Base-by-base conservation (phyloP, 2,113 vertebrate species). In the Ptilorrhoa leucosticta region DNA sequence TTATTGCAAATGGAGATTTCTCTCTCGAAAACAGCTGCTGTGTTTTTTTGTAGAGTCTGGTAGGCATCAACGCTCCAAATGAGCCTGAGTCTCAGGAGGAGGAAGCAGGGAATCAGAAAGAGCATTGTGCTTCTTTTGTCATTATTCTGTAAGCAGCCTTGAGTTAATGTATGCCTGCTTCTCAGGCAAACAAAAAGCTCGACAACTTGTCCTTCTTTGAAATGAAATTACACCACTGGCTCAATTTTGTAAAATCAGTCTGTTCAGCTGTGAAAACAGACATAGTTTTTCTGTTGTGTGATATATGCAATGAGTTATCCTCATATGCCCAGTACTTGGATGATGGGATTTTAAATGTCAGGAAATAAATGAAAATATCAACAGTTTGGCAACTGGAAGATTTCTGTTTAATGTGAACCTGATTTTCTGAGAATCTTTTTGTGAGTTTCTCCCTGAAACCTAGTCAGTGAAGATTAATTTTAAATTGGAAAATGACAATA, bases 281-380 rank as follows among this genome's bases (percentile, higher is more conserved):
- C 87, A 54, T 66, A 51, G 10, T 78, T 78, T 88, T 86, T 80
- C 75, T 94, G 75, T 91, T 95, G 66, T 95, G 78, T 58, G 84
- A 94, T 94, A 71, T 75, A 88, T 79, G 85, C 83, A 86, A 84
- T 73, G 90, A 93, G 65, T 93, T 94, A 93, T 88, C 70, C 73
- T 63, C 27, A 31, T 90, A 92, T 27, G 2, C 82, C 60, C 83
- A 87, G 68, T 91, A 65, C 56, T 93, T 66, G 79, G 89, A 85
- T 90, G 96, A 88, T 87, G 63, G 87, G 72, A 94, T 94, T 97
- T 96, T 94, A 97, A 97, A 97, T 97, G 96, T 96, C 96, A 97
- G 81, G 73, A 96, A 96, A 94, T 73, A 97, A 96, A 90, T 96
- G 78, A 95, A 97, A 96, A 96, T 96, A 94, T 96, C 93, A 96